Base-by-base conservation (phyloP, 2,113 vertebrate species). In the Antigone vipio region DNA sequence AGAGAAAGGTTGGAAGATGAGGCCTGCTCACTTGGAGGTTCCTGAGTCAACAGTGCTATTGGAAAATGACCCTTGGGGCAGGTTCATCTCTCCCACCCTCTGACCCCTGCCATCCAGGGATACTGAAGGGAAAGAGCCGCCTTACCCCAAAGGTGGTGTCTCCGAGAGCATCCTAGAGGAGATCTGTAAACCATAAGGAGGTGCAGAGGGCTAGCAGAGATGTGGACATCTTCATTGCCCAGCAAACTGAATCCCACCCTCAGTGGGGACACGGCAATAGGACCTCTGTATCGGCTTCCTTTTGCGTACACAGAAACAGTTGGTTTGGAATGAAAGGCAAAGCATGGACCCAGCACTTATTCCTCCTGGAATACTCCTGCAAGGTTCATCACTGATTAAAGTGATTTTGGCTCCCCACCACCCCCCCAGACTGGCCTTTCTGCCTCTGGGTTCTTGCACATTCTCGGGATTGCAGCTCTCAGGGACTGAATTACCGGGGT, bases 401-500 rank as follows among this genome's bases (percentile, higher is more conserved):
- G 53, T 5, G 17, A 82, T 66, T 92, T 82, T 50, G 45, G 55
- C 58, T 76, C 38, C 62, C 53, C 49, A 42, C 22, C n/a, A 5
- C 13, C 12, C 22, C 13, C 22, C 40, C 13, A 71, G 30, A 10
- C 9, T 34, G 82, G 78, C 68, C 34, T 67, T 88, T 76, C 38
- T 88, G 63, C 60, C 76, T 67, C 69, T 55, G 56, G 88, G 58
- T 62, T 69, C 75, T 59, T 81, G 79, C 83, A 78, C 50, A 44
- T 14, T 34, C 58, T 83, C 3, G 0, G 64, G 71, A 84, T 40
- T 16, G 24, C 84, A 89, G 74, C 44, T 23, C 47, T 64, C 75
- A 8, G 69, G 87, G 75, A n/a, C 88, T 45, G 73, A 66, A 92
- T 85, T 44, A 49, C 74, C 58, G 56, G 71, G 83, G 56, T 95